phyloP scores from a whole-genome alignment of 2,888 invertebrate species.

The Cataglyphis cursor region DNA sequence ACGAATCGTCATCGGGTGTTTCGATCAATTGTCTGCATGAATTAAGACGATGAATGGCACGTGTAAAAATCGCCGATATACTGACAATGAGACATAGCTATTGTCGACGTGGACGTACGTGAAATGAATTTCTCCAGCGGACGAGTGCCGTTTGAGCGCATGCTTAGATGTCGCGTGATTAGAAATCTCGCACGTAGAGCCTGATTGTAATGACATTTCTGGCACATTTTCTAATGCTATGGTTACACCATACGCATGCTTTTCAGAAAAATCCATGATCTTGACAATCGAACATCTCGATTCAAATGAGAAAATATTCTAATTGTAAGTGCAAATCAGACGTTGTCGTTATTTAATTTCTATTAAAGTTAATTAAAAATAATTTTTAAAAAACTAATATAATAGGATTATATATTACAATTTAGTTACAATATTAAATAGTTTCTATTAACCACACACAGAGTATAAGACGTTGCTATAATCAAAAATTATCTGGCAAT shows the following conservation, averaged over 20 bases:
- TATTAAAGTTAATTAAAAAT: neutral
- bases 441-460: conserved; percentile 8
- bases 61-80: conserved; percentile 37
- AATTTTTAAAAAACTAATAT: neutral
- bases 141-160: conserved; percentile 6
- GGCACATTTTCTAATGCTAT: conserved; percentile 13
- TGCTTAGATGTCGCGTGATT: conserved; percentile 11
- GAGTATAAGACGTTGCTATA: neutral
- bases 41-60: conserved; percentile 9
- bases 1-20: conserved; percentile 15
- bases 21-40: conserved; percentile 25
- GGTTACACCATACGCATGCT: neutral
- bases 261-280: neutral
- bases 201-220: conserved; percentile 24
- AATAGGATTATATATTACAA: neutral
- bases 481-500: conserved; percentile 6
- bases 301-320: neutral
- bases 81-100: neutral
- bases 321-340: neutral
- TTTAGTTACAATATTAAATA: neutral
- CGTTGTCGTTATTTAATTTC: neutral
- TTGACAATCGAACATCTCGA: neutral
- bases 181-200: conserved; percentile 41
- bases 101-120: neutral
- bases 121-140: conserved; percentile 35